Evolutionary conservation across 2,113 vertebrate genomes (phyloP).

Genomic region (Microtus ochrogaster): DNA sequence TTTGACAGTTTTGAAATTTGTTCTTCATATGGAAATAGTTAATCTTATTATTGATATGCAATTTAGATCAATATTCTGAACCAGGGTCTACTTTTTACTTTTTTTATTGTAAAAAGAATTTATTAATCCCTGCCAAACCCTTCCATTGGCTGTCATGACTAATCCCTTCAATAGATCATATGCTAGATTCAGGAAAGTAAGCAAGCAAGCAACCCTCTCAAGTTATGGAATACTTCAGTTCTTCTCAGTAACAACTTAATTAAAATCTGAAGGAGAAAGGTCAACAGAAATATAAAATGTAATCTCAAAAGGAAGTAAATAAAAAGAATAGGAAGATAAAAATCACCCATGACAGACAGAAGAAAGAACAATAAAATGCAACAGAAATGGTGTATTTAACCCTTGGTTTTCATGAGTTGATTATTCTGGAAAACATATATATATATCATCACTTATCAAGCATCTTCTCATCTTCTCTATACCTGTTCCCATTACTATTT

Average conservation of each 20-base stretch:
- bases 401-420: neutral
- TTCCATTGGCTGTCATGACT: slow-evolving; percentile 46
- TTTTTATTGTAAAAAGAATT: slow-evolving; percentile 53
- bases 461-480: neutral
- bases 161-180: slow-evolving; percentile 18
- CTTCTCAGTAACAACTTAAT: slow-evolving; percentile 69
- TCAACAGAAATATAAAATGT: slow-evolving; percentile 50
- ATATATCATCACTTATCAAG: neutral
- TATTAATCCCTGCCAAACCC: slow-evolving; percentile 46
- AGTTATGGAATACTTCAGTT: slow-evolving; percentile 61
- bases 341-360: neutral
- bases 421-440: neutral
- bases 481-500: neutral
- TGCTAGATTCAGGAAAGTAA: slow-evolving; percentile 49
- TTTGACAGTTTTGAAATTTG: slow-evolving; percentile 44
- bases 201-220: slow-evolving; percentile 42
- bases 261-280: slow-evolving; percentile 28
- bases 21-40: slow-evolving; percentile 45
- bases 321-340: slow-evolving; percentile 38
- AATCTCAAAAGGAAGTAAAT: slow-evolving; percentile 52
- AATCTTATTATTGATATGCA: slow-evolving; percentile 37
- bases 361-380: slow-evolving; percentile 16
- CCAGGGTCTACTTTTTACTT: slow-evolving; percentile 36
- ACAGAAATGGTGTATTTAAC: neutral
- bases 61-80: slow-evolving; percentile 42